Base-by-base conservation (phyloP, 2,888 invertebrate species). In the Trimorus sp. region DNA sequence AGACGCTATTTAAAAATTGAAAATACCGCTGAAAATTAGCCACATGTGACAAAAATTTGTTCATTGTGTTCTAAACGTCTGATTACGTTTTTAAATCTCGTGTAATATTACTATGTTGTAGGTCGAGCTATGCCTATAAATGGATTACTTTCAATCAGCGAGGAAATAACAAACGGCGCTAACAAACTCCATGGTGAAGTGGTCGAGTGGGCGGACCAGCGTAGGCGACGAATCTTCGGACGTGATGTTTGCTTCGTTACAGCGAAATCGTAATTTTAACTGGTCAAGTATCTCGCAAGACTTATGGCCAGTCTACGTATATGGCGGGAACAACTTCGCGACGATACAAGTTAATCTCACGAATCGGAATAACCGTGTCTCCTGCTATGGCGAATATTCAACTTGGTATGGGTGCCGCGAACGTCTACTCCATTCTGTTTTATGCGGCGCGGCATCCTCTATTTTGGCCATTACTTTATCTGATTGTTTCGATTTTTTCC, bases 321-420 rank as follows among this genome's bases (percentile, higher is more conserved):
- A 83, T 85, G 85, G 85, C 87, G 86, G 82, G 77, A 83, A 75
- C 86, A 87, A 84, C 85, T 89, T 88, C 87, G 86, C 82, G 86
- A 79, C 84, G 87, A 86, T 89, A 90, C 89, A 90, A 90, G 90
- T 90, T 90, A 90, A 90, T 90, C 89, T 88, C 86, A 88, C 86
- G 85, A 88, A 85, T 84, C 85, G 85, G 81, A 38, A 38, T 75
- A 82, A 54, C 45, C 62, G 63, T 65, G 66, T 71, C 63, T 70
- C 48, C 65, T 70, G 8, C 51, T 66, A 66, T 60, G 62, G 84
- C 83, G 62, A 73, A 73, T 60, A 68, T 66, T 73, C 68, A 56
- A 56, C 45, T 45, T 62, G 48, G 40, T 45, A 66, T 76, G 59
- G 75, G 42, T 75, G 63, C 40, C 56, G 37, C 26, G 37, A 68